Percentiles rank a stretch among this genome's conserved stretches.
phyloP scores from a whole-genome alignment of 2,797 vertebrate genomes.

The Fundulus diaphanus region DNA sequence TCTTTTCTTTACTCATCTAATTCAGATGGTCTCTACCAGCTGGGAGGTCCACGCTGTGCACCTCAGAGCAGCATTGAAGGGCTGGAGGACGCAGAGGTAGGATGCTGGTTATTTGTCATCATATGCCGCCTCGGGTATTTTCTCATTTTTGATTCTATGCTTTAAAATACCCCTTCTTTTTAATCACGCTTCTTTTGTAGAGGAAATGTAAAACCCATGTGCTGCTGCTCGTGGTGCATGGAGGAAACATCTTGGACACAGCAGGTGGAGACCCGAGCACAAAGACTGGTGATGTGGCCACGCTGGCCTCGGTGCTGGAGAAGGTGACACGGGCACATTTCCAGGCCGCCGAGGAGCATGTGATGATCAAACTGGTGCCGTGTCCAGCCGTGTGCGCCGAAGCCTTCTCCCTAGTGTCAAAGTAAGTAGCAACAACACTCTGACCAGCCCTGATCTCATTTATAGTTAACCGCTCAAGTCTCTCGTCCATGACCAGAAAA shows the following conservation, averaged over 20 bases:
- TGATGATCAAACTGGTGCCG: constrained; percentile 91
- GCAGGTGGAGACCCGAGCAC: constrained; percentile 87
- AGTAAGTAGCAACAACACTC: constrained; percentile 81
- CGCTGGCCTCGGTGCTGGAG: constrained; percentile 90
- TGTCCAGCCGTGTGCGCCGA: constrained; percentile 95
- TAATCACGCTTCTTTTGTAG: constrained; percentile 39
- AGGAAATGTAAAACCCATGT: constrained; percentile 91
- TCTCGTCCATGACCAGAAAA: constrained; percentile 6
- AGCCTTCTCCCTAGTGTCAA: constrained; percentile 95
- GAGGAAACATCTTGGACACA: constrained; percentile 93
- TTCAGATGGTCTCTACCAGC: constrained; percentile 87
- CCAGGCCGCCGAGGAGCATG: constrained; percentile 89
- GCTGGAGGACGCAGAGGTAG: constrained; percentile 91
- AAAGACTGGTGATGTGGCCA: constrained; percentile 89
- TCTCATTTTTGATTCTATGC: not conserved
- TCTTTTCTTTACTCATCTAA: constrained; percentile 7
- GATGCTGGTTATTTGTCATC: constrained; percentile 15
- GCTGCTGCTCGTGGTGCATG: constrained; percentile 93
- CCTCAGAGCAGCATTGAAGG: constrained; percentile 93
- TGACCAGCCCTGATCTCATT: not conserved
- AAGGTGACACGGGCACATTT: constrained; percentile 92
- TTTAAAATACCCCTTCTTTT: constrained; percentile 4
- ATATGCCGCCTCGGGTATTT: not conserved
- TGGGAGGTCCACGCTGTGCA: constrained; percentile 84
- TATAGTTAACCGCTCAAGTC: constrained; percentile 13